Evolutionary conservation across 64 coral and sea anemone genomes (phyloP), one percentile per base, ranked within the genome.

Genomic region (Cladopsammia gracilis): DNA sequence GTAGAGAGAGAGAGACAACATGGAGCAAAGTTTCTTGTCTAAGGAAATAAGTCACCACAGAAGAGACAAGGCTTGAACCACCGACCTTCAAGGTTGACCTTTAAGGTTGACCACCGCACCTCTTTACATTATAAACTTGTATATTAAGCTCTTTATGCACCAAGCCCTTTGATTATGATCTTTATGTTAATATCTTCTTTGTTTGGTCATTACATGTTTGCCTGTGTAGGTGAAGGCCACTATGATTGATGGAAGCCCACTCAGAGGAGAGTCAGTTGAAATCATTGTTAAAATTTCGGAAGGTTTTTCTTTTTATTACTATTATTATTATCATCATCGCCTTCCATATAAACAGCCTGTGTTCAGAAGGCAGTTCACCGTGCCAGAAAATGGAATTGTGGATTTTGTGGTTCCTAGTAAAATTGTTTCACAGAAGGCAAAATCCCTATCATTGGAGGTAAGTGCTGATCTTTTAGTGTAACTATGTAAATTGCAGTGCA

Each of bases 191-290:
- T 4, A 22, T 19, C 25, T 64, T 10, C 48, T 66, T 54, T 52
- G 0, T 25, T 24, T 77, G 19, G 11, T 45, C 11, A 3, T 7
- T 44, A 6, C 4, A 44, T 54, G 12, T 15, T 62, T 84, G 19
- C 12, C 44, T 67, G 47, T 49, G 12, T 7, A 84, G 80, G 15
- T 84, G 10, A 64, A 67, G 51, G 62, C 80, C 44, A 84, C 80
- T 51, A 4, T 49, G 45, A 64, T 64, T 84, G 80, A 84, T 84
- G 80, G 80, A 68, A 84, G 43, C n/a, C 80, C 80, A 84, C 44
- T 84, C 59, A 68, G 48, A 50, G 80, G 80, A 50, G 45, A 22
- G n/a, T 14, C 60, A 50, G 20, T 84, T 48, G 20, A 67, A 6
- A 24, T 84, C 26, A 13, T n/a, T 67, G 47, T 68, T 13, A 34